phyloP scores from a whole-genome alignment of 2,113 vertebrate genomes.

The Uria lomvia region DNA sequence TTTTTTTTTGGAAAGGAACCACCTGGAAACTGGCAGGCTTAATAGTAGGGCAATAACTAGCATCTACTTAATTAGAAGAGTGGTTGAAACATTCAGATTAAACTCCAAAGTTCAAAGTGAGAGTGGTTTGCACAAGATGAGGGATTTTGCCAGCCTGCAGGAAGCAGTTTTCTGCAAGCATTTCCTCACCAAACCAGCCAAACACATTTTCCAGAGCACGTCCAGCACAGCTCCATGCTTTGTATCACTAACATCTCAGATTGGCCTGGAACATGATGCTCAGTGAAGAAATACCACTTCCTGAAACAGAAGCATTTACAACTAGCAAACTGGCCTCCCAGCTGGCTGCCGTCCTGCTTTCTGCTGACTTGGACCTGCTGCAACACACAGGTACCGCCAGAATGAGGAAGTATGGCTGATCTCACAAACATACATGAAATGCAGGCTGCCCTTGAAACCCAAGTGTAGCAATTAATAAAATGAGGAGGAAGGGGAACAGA shows the following conservation, averaged over 20 bases:
- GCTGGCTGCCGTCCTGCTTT: neutral
- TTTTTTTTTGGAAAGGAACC: neutral
- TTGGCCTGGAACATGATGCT: fast-evolving
- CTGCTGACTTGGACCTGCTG: neutral
- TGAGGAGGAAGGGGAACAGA: neutral
- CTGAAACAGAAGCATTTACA: neutral
- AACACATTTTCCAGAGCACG: neutral
- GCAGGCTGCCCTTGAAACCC: neutral
- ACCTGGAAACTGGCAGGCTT: neutral
- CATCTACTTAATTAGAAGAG: neutral
- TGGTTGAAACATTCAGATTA: neutral
- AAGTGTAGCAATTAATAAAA: neutral
- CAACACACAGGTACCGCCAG: neutral
- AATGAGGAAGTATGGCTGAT: neutral
- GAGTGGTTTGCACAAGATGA: neutral
- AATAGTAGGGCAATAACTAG: neutral
- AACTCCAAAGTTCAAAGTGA: neutral
- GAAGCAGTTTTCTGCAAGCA: neutral
- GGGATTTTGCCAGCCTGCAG: neutral
- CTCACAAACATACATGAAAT: neutral
- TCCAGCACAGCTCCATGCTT: neutral
- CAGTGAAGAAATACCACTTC: neutral
- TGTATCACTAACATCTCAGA: neutral
- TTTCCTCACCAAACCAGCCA: neutral
- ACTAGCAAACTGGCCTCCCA: neutral